Evolutionary conservation across 2,797 vertebrate species (phyloP), one percentile per base, ranked within the genome.

Genomic region (Sebastes variabilis): DNA sequence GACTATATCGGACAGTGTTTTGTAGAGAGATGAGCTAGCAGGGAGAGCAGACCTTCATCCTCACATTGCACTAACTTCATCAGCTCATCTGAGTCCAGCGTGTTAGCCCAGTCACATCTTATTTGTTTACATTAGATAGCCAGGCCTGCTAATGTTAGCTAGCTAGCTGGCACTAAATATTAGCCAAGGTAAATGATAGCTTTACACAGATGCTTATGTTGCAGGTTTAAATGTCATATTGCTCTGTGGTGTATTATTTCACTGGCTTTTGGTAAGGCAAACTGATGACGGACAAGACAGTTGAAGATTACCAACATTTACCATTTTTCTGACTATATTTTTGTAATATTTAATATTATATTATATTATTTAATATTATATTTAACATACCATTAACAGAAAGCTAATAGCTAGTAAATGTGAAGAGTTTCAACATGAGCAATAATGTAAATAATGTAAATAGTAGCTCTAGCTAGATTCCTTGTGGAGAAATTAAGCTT

Each of bases 61-160:
- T 42, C 38, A 16, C 8, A 24, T 24, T 13, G 2, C 49, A 25
- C 8, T 25, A 32, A 25, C 10, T 87, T 58, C 4, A 46, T 59
- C 6, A 11, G 16, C 38, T 72, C 29, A 18, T 24, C 18, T 66
- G 66, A 72, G 61, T 46, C 49, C 61, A 81, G 70, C 56, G 20
- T 76, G 68, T 72, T 25, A 66, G 72, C 49, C 6, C 67, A 59
- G 59, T 78, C 88, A 87, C 82, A 73, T 82, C 83, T 81, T 83
- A 90, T 93, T 94, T 95, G 94, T 95, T 94, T 94, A 94, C 93
- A 93, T 92, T 85, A 79, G 54, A 88, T 24, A 83, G 82, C 83
- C 55, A 72, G 91, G 89, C 93, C 92, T 91, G 89, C 91, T 92
- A 90, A 80, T 3, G 87, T 78, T 89, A 90, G 88, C 90, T 62